Conservation (phyloP, 2,888 invertebrate genomes). For the Athripsodes cinereus region DNA sequence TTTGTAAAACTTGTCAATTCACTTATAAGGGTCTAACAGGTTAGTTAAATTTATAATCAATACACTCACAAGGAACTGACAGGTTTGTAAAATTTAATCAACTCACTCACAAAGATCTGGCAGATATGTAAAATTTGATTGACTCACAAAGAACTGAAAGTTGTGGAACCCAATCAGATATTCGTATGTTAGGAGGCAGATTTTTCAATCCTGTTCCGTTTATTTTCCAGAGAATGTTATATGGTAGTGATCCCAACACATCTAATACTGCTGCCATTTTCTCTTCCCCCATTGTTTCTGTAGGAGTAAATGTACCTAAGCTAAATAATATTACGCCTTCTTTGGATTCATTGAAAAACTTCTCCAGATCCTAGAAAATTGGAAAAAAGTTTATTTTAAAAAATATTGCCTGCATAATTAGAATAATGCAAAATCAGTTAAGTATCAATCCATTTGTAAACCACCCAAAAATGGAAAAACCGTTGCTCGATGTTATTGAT, state of each 20-base stretch:
- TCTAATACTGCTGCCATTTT: slow-evolving; percentile 44
- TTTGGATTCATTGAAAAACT: slow-evolving; percentile 39
- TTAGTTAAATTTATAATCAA: too few relatives aligned
- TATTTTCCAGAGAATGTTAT: slow-evolving; percentile 51
- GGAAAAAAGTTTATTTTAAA: too few relatives aligned
- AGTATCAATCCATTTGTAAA: too few relatives aligned
- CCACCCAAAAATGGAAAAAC: too few relatives aligned
- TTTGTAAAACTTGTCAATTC: too few relatives aligned
- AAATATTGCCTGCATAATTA: too few relatives aligned
- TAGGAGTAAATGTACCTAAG: slow-evolving; percentile 52
- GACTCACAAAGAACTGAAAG: slow-evolving; percentile 49
- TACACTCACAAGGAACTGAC: too few relatives aligned
- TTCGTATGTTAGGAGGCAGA: slow-evolving; percentile 45
- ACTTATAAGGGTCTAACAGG: too few relatives aligned
- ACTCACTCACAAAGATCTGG: too few relatives aligned
- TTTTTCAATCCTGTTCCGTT: slow-evolving; percentile 40
- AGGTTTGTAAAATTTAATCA: too few relatives aligned
- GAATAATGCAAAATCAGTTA: too few relatives aligned
- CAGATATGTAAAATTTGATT: background rate
- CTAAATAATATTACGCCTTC: slow-evolving; percentile 54
- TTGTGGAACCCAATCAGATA: slow-evolving; percentile 51
- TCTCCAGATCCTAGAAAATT: slow-evolving; percentile 41
- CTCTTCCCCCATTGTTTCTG: slow-evolving; percentile 47
- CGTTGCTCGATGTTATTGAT: too few relatives aligned
- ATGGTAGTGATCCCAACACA: slow-evolving; percentile 48